A percentile compares a stretch with the other conserved stretches of the same genome.
These are phyloP conservation scores for Hypotaenidia philippensis DNA, from an alignment of 2,797 vertebrate species.

Conservation along the genomic window DNA sequence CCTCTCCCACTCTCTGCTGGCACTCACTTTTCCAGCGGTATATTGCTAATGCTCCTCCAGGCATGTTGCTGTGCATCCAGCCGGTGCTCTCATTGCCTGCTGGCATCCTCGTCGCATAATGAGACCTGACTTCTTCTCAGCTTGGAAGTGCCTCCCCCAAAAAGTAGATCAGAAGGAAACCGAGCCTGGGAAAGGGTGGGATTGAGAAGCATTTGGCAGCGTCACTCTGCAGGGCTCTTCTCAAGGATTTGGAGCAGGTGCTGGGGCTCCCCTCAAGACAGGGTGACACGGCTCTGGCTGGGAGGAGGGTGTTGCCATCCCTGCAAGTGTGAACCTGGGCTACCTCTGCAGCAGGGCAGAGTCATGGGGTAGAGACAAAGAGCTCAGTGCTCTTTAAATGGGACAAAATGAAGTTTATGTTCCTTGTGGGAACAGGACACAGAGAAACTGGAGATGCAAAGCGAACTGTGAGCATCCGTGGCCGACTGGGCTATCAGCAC, in stretches of 20 bases:
- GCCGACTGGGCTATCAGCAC: neutral
- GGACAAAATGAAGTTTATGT: neutral
- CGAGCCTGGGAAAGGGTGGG: neutral
- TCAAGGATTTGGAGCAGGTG: neutral
- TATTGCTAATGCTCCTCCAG: neutral
- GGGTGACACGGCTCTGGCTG: neutral
- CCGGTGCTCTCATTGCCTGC: rapidly evolving
- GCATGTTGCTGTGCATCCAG: neutral
- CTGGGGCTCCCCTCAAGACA: neutral
- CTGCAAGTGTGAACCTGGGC: neutral
- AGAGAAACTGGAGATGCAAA: neutral
- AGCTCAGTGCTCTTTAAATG: neutral
- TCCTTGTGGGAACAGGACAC: neutral
- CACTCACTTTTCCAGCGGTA: neutral
- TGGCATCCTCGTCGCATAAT: neutral
- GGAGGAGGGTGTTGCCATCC: neutral
- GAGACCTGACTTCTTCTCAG: neutral
- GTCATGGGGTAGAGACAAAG: neutral
- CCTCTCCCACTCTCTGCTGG: neutral
- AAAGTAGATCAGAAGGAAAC: neutral
- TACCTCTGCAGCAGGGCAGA: neutral
- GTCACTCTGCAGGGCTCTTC: neutral
- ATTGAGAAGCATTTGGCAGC: neutral
- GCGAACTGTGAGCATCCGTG: neutral
- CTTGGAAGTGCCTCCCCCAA: neutral